Evolutionary conservation across 2,888 invertebrate genomes (phyloP), one percentile per base, ranked within the genome.

Genomic region (Limnephilus auricula): DNA sequence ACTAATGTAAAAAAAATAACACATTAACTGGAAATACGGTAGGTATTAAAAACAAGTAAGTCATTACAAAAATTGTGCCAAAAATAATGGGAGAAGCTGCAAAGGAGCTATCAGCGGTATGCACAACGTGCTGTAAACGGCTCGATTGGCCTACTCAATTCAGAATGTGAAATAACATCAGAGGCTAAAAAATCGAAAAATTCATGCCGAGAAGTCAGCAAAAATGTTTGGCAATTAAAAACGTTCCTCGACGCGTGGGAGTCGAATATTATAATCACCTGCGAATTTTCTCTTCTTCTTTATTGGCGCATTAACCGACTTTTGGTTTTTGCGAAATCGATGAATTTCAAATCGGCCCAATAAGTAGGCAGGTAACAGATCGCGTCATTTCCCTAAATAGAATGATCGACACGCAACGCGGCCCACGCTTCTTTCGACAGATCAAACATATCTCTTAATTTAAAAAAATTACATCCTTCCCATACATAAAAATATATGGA

Each of bases 201-300:
- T 37, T 37, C 37, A 37, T 6, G 18, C 65, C 15, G 25, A 65
- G 4, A 15, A 80, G 31, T 30, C 31, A 30, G 31, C 31, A 30
- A 15, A 32, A 30, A 32, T 80, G 80, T 65, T 15, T 31, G 80
- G 80, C 80, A 80, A 80, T 80, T 31, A 31, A 80, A 30, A 31
- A 2, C 31, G 18, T 65, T 25, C 25, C 65, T 5, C 80, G 80
- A 13, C 30, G 80, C 80, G 80, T 80, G 32, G 80, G 80, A 80
- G 32, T 6, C 31, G 32, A 32, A 80, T 25, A 65, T 25, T 65
- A 65, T 80, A 80, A 32, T 32, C 80, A 80, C 80, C 31, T 32
- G 80, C 80, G 80, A 80, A 80, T 32, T 31, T 80, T 80, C 80
- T 80, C 31, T 32, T 80, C 80, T 13, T 80, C 80, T 31, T 80